Conservation (phyloP, 2,113 vertebrate genomes). For the Pimephales promelas region DNA sequence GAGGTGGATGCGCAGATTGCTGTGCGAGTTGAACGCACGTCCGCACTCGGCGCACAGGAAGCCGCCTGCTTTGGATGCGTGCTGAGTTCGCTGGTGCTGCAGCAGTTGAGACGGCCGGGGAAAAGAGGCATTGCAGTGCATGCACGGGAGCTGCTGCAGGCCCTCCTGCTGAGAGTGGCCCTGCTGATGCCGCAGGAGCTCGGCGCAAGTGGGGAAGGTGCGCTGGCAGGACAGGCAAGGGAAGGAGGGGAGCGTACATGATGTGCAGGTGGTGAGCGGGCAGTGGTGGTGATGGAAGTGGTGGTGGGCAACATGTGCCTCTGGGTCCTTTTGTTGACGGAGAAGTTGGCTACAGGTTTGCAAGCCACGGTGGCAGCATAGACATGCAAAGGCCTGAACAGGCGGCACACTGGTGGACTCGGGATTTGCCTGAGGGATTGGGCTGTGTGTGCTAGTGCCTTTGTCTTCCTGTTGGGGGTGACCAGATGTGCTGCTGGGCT, state of each 20-base stretch:
- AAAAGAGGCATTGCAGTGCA: slow-evolving; percentile 77
- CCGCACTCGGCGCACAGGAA: slow-evolving; percentile 80
- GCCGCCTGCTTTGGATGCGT: slow-evolving; percentile 67
- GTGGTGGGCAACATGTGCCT: slow-evolving; percentile 61
- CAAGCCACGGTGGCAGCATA: slow-evolving; percentile 69
- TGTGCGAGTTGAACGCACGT: slow-evolving; percentile 79
- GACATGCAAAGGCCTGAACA: slow-evolving; percentile 69
- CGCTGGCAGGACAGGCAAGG: slow-evolving; percentile 71
- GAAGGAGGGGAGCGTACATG: slow-evolving; percentile 63
- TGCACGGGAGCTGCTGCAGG: slow-evolving; percentile 68
- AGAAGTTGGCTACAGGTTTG: slow-evolving; percentile 66
- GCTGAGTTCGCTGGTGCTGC: slow-evolving; percentile 77
- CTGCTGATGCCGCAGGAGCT: slow-evolving; percentile 65
- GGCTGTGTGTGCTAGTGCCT: slow-evolving; percentile 51
- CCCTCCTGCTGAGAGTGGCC: slow-evolving; percentile 55
- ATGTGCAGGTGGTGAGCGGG: slow-evolving; percentile 64
- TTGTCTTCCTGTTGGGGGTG: slow-evolving; percentile 56
- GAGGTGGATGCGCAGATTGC: slow-evolving; percentile 82
- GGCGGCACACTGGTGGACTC: slow-evolving; percentile 45
- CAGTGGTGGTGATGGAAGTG: slow-evolving; percentile 73
- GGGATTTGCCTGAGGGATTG: slow-evolving; percentile 34
- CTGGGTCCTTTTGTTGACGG: slow-evolving; percentile 59
- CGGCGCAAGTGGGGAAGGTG: slow-evolving; percentile 64
- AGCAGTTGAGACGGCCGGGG: slow-evolving; percentile 75
- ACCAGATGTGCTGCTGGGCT: slow-evolving; percentile 42